Evolutionary conservation across 2,888 invertebrate genomes (phyloP), one percentile per base, ranked within the genome.

Genomic region (Nomada flava): DNA sequence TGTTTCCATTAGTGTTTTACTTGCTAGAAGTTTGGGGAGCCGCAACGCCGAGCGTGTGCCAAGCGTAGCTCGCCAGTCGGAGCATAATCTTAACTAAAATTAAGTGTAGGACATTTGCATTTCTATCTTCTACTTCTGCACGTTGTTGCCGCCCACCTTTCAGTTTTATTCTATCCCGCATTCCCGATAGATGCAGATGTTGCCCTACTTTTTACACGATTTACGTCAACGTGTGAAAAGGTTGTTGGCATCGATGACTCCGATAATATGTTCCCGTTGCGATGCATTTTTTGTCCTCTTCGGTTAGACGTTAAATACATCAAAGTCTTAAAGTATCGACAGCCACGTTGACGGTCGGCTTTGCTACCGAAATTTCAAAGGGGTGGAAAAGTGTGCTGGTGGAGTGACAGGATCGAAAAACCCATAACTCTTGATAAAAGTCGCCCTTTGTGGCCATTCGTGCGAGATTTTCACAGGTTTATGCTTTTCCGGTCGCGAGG

Each of bases 401-500:
- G 15, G 20, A 52, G 36, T 55, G 70, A 64, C 55, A 26, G 52
- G 70, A 53, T 36, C n/a, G 74, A 64, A 76, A 72, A 76, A 69
- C 57, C 68, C 65, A 55, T 70, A 75, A 57, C 69, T 75, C 83
- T 84, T 85, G 86, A 85, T 83, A 83, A 86, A 88, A 75, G 60
- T 26, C 67, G 57, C 68, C 57, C 83, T 86, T 80, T 83, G 83
- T 64, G 60, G 82, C 44, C 72, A 57, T 3, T 60, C 79, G 76
- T 69, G 83, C 85, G 75, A 86, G 63, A 75, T 82, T 84, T 78
- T 84, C 73, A 55, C 55, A n/a, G 55, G 69, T 77, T 71, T 44
- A 55, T 75, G 76, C 57, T 77, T 70, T 69, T 60, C 13, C 23
- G 20, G 47, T 63, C 72, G 68, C 57, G 50, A 57, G n/a, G 63